Base-by-base conservation (phyloP, 2,888 invertebrate species). In the Acronicta aceris region DNA sequence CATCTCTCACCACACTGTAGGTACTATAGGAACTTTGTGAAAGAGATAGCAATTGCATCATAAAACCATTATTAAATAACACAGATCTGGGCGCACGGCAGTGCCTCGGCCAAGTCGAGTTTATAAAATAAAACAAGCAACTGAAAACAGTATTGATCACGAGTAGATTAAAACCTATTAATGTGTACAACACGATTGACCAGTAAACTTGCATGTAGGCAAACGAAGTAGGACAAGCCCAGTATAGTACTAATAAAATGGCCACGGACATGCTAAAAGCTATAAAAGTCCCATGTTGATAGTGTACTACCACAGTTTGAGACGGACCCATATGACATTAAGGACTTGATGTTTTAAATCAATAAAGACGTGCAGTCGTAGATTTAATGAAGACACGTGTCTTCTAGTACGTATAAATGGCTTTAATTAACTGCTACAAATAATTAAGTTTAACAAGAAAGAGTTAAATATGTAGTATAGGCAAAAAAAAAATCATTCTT, bases 251-350 rank as follows among this genome's bases (percentile, higher is more conserved):
- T 46, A 43, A 66, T 63, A 63, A 64, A 53, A 50, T 38, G 25
- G 16, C 27, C 42, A n/a, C 5, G 9, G 60, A 41, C 52, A 64
- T 42, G 48, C 38, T 33, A 38, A 55, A 58, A 17, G 17, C 52
- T 17, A 58, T 71, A 63, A 71, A 71, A 54, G 15, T 47, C 36
- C 33, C n/a, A 30, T 16, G 13, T 13, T 59, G 43, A 55, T 43
- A 33, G 49, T 33, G 16, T 46, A 40, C 25, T 53, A 57, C 52
- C 46, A 17, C 15, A 30, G 47, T 51, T 50, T 56, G 16, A 30
- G 43, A 53, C 17, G 13, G 36, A 1, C 8, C 42, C 45, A 47
- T 65, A 52, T 55, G 69, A 42, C 25, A 47, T 6, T 25, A 12
- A 15, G 8, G 7, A 33, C 38, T 10, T 50, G 45, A 41, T 49